Base-by-base conservation (phyloP, 2,888 invertebrate genomes). In the Drosophila algonquin region DNA sequence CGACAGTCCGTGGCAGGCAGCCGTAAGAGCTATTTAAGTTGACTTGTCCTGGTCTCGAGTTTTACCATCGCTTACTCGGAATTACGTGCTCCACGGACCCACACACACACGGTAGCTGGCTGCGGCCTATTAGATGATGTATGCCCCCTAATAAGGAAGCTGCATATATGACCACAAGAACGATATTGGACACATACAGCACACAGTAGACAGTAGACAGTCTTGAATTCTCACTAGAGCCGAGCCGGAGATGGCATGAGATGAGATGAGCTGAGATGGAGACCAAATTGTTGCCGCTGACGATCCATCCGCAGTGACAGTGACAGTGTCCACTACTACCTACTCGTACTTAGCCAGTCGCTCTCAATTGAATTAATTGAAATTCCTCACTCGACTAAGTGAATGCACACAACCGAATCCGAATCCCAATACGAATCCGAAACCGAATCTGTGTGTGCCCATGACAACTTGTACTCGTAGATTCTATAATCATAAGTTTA, bases 311-410 rank as follows among this genome's bases (percentile, higher is more conserved):
- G 27, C 30, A 5, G 48, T 53, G 68, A 40, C 30, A 5, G 48
- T 53, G 68, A 55, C 60, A 64, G 51, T 61, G 62, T 12, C 56
- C 69, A 56, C 68, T 62, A 75, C 63, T 59, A 5, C 35, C 35
- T 40, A 40, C 40, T 40, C 40, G 40, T 79, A 77, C 70, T 80
- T 75, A 71, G 58, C 79, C 76, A 84, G 78, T 81, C 80, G 72
- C 77, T 80, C 80, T 85, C 90, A 91, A 90, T 90, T 90, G 90
- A 90, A 90, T 91, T 89, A 91, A 90, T 91, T 90, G 89, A 91
- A 90, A 89, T 86, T 89, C 77, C 75, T 87, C 67, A 63, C 59
- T 82, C 79, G 79, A 84, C 83, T 86, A 83, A 86, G 79, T 78
- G 68, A 75, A 75, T 68, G 65, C 50, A 48, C 35, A 59, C 27